Evolutionary conservation across 2,113 vertebrate genomes (phyloP).

Genomic region (Argyrosomus japonicus): DNA sequence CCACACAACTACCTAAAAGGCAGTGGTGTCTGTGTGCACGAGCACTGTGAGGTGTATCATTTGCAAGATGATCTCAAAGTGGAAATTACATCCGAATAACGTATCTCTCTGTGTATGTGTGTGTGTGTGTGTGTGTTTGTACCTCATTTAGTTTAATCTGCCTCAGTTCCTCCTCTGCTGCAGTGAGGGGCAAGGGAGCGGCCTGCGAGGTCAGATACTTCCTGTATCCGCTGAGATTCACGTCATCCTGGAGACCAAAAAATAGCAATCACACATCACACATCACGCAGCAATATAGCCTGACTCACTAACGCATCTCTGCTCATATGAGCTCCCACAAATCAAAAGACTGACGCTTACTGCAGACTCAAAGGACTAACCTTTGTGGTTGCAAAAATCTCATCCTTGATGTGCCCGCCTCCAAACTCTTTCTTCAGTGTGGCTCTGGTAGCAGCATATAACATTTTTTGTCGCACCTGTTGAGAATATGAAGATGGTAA

Average conservation of each 20-base stretch:
- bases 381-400: conserved; percentile 93
- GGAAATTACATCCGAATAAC: not conserved
- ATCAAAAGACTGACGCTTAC: too few relatives aligned
- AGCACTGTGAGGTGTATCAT: not conserved
- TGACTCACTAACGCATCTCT: not conserved
- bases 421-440: conserved; percentile 98
- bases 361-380: conserved; percentile 73
- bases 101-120: too few relatives aligned
- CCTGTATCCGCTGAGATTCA: conserved; percentile 92
- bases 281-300: not conserved
- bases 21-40: not conserved
- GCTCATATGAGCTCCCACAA: not conserved
- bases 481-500: not conserved
- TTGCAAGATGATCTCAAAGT: not conserved
- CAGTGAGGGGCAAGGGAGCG: conserved; percentile 93
- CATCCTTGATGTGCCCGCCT: conserved; percentile 96
- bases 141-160: conserved; percentile 97
- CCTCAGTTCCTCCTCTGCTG: conserved; percentile 95
- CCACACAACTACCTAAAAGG: not conserved
- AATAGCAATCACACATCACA: conserved; percentile 3
- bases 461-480: conserved; percentile 97
- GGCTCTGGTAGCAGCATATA: conserved; percentile 96
- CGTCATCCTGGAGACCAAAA: conserved; percentile 88
- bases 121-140: conserved; percentile 20
- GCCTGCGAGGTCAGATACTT: conserved; percentile 90